Evolutionary conservation across 1,140 invertebrate species (phyloP).

Genomic region (Drosophila athabasca): DNA sequence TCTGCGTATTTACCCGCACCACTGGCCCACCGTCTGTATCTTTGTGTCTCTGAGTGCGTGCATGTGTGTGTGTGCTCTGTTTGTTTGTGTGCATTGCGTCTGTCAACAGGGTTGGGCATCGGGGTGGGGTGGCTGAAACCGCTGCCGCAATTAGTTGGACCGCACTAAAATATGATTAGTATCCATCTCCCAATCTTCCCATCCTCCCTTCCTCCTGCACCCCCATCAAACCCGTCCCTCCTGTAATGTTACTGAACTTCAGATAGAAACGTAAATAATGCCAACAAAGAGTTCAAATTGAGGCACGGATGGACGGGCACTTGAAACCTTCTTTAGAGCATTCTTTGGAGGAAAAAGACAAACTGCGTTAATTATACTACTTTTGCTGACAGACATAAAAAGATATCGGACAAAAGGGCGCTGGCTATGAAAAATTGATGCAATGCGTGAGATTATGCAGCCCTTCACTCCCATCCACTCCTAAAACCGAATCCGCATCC

Average conservation of each 20-base stretch:
- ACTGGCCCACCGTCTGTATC: not conserved
- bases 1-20: conserved; percentile 32
- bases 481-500: not conserved
- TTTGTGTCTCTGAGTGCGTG: conserved; percentile 11
- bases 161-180: conserved; percentile 79
- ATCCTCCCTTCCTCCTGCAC: not conserved
- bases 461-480: too few relatives aligned
- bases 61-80: conserved; percentile 5
- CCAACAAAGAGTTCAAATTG: too few relatives aligned
- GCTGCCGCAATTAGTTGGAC: conserved; percentile 63
- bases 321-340: conserved; percentile 29
- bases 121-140: conserved; percentile 23
- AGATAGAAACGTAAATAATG: conserved; percentile 5
- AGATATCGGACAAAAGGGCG: conserved; percentile 33
- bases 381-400: conserved; percentile 20
- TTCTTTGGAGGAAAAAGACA: conserved; percentile 3
- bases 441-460: conserved; percentile 51
- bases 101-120: conserved; percentile 36
- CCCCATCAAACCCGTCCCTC: not conserved
- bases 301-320: not conserved
- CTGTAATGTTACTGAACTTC: conserved; percentile 1
- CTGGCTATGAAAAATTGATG: conserved; percentile 39
- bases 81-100: conserved; percentile 9
- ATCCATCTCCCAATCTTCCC: not conserved
- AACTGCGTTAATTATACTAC: conserved; percentile 55